phyloP scores from a whole-genome alignment of 2,888 invertebrate genomes.

The Nomada fabriciana region DNA sequence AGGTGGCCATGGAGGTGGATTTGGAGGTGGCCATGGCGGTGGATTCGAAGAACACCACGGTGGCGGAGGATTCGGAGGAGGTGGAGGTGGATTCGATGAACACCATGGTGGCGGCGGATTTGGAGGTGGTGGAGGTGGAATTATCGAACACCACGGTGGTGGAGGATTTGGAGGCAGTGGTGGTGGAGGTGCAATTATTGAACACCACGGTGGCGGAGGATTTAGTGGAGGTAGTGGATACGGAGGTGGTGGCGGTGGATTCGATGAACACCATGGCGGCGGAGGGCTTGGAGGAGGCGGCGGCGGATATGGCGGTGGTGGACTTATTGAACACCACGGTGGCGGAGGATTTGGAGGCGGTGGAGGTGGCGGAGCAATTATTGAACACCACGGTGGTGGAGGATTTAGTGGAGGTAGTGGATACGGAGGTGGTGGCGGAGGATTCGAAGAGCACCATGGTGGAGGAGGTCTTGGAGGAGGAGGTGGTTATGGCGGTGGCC shows the following conservation, averaged over 20 bases:
- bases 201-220: constrained; percentile 57
- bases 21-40: constrained; percentile 48
- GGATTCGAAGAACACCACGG: constrained; percentile 54
- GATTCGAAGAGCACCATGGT: constrained; percentile 7
- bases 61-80: constrained; percentile 53
- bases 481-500: constrained; percentile 44
- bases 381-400: constrained; percentile 57
- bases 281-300: constrained; percentile 41
- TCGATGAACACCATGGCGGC: constrained; percentile 9
- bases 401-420: constrained; percentile 48
- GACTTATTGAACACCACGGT: constrained; percentile 54
- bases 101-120: constrained; percentile 62
- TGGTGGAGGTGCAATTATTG: constrained; percentile 48
- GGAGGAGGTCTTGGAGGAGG: constrained; percentile 40
- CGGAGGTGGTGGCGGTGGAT: constrained; percentile 42
- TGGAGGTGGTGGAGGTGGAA: constrained; percentile 56
- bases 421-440: constrained; percentile 40
- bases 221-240: constrained; percentile 44
- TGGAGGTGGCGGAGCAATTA: constrained; percentile 47
- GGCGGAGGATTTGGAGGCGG: constrained; percentile 55
- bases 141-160: constrained; percentile 54
- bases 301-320: constrained; percentile 45
- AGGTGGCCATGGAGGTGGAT: constrained; percentile 52
- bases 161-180: constrained; percentile 54
- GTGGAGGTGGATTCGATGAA: constrained; percentile 27